Base-by-base conservation (phyloP, 2,113 vertebrate genomes). In the Lates calcarifer region DNA sequence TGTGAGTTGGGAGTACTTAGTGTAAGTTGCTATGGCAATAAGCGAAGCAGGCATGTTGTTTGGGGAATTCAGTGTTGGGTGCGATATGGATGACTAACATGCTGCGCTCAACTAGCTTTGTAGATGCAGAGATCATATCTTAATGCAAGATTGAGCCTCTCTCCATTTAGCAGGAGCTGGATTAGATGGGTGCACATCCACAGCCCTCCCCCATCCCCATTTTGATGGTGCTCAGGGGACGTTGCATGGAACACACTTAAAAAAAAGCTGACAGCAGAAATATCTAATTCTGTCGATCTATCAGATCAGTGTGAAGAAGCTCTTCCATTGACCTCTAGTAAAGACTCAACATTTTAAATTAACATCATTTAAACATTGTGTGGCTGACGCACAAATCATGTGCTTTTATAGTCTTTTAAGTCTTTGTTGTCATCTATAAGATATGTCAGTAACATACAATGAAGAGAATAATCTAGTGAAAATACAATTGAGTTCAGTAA, bases 11-110 rank as follows among this genome's bases (percentile, higher is more conserved):
- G 51, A 82, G 43, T 85, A 68, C 57, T 90, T 83, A 74, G 37
- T 70, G 17, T 79, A 82, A 76, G 81, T 89, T 89, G 78, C 83
- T 80, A 86, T 86, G 82, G 89, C 55, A 86, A 91, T 90, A 83
- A 65, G 67, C 9, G 6, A 79, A 80, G 61, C 55, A 70, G 67
- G 12, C 71, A 75, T 73, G 31, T 76, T 88, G 65, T 35, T 66
- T 43, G 39, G 74, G 81, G 81, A 82, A 82, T 85, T 83, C 43
- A 74, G 18, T 39, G 55, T 79, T 57, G 56, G 65, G 71, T 18
- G 37, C 15, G 41, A 63, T 83, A 74, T 74, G 72, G 81, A 87
- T 84, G 79, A 90, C 69, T 84, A 84, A 89, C 55, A n/a, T 85
- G 72, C 41, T 84, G 74, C 61, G 77, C 84, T 58, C 66, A 81